A percentile compares a stretch with the other conserved stretches of the same genome.
Evolutionary conservation across 2,888 invertebrate genomes (phyloP).

Genomic region (Philereme vetulata): DNA sequence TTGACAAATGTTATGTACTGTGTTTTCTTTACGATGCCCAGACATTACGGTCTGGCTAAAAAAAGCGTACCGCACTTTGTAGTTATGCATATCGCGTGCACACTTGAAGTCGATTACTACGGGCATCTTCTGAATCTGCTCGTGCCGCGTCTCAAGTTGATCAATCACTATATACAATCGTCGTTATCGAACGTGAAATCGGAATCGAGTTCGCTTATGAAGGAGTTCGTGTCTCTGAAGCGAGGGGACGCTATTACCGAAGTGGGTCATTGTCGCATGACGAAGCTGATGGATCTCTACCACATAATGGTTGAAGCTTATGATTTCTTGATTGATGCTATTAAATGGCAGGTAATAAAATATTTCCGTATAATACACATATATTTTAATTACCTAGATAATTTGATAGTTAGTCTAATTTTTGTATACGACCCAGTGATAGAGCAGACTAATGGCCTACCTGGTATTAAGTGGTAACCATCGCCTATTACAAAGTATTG

Average conservation of each 20-base stretch:
- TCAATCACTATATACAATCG: slow-evolving; percentile 57
- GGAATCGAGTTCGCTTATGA: slow-evolving; percentile 38
- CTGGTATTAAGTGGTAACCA: too few relatives aligned
- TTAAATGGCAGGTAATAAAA: slow-evolving; percentile 65
- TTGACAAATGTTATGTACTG: slow-evolving; percentile 38
- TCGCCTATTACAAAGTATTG: too few relatives aligned
- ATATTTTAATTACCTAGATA: too few relatives aligned
- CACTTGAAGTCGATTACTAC: slow-evolving; percentile 55
- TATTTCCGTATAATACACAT: too few relatives aligned
- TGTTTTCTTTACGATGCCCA: slow-evolving; percentile 34
- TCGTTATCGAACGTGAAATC: slow-evolving; percentile 43
- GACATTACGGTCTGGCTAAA: slow-evolving; percentile 19
- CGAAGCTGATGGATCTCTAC: slow-evolving; percentile 60
- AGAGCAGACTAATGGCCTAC: too few relatives aligned
- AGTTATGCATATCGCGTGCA: slow-evolving; percentile 43
- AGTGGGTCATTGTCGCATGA: slow-evolving; percentile 48
- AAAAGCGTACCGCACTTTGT: slow-evolving; percentile 29
- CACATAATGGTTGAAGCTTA: slow-evolving; percentile 57
- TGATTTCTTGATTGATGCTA: slow-evolving; percentile 57
- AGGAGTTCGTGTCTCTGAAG: slow-evolving; percentile 45
- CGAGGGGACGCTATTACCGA: slow-evolving; percentile 34
- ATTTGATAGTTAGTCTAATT: too few relatives aligned
- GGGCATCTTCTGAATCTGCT: slow-evolving; percentile 60
- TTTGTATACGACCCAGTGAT: too few relatives aligned
- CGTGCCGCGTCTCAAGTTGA: slow-evolving; percentile 53